Evolutionary conservation across 2,888 invertebrate species (phyloP), one percentile per base, ranked within the genome.

Genomic region (Limulus polyphemus): DNA sequence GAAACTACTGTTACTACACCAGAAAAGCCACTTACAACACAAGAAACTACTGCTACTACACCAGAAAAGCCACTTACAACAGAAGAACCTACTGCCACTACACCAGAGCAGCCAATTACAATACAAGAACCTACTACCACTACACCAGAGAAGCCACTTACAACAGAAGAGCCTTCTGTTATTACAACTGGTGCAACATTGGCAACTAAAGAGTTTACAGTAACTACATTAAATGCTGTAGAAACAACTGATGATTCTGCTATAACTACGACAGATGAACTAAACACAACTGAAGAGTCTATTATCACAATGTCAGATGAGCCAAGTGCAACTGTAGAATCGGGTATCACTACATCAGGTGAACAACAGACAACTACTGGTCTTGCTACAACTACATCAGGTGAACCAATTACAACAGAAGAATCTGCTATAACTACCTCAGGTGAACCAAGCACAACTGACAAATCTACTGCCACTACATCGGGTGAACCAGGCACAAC

Each of bases 301-400:
- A 52, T 48, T n/a, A 60, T 58, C 52, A 55, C 63, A 9, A 60
- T 55, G 56, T 32, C 60, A 14, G 48, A 56, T 14, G 50, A 50
- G 7, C 56, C 48, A 48, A 50, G 58, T 7, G 51, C 56, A 48
- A 59, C 49, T 7, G n/a, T n/a, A 47, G 13, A n/a, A n/a, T 46
- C 50, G 11, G 17, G 11, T 50, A 46, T 47, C 1, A 10, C 49
- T 11, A 32, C 46, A n/a, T 49, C 49, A 47, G 12, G 16, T 49
- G 57, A 51, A 46, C 12, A 55, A 54, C 48, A 55, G 13, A 12
- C 14, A 17, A 46, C 12, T 54, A 50, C 50, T 12, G 14, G 16
- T 12, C 47, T 13, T 12, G 54, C 54, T 56, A 11, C 13, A 13
- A 17, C 17, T 50, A 16, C 12, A 47, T 47, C 46, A 32, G 1